These are phyloP conservation scores for Morbakka virulenta DNA, from an alignment of 30 jellyfish, hydroid and myxozoan species.

Conservation along the genomic window DNA sequence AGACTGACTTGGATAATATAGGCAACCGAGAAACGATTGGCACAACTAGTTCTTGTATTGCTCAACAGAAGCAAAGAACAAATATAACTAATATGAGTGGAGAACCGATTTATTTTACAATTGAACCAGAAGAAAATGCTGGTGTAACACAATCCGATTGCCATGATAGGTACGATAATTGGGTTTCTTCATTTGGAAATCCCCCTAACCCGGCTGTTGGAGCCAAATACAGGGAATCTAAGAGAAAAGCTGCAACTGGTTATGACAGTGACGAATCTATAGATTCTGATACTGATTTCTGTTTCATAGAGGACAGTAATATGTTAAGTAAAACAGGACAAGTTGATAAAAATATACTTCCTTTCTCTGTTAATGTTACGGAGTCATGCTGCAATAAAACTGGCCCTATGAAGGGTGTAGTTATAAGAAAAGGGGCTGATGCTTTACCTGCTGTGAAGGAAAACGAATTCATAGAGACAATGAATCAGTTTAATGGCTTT, in stretches of 20 bases:
- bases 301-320: conserved; percentile 62
- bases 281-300: conserved; percentile 72
- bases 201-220: conserved; percentile 37
- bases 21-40: conserved; percentile 2
- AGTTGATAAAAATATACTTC: conserved; percentile 10
- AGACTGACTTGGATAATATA: conserved; percentile 2
- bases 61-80: conserved; percentile 1
- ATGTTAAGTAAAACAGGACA: conserved; percentile 7
- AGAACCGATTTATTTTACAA: conserved; percentile 59
- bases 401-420: conserved; percentile 11
- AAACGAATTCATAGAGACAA: conserved; percentile 27
- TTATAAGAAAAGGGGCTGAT: conserved; percentile 20
- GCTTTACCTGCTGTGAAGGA: conserved; percentile 37
- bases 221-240: not conserved
- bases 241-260: conserved; percentile 1
- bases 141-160: not conserved
- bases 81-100: no score
- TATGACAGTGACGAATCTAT: conserved; percentile 74
- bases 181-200: conserved; percentile 47
- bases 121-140: conserved; percentile 39
- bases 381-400: not conserved
- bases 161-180: conserved; percentile 13
- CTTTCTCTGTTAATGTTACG: conserved; percentile 40
- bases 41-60: not conserved
- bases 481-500: conserved; percentile 36